A percentile compares a stretch with the other conserved stretches of the same genome.
Evolutionary conservation across 2,113 vertebrate genomes (phyloP).

Genomic region (Catharus fuscescens): DNA sequence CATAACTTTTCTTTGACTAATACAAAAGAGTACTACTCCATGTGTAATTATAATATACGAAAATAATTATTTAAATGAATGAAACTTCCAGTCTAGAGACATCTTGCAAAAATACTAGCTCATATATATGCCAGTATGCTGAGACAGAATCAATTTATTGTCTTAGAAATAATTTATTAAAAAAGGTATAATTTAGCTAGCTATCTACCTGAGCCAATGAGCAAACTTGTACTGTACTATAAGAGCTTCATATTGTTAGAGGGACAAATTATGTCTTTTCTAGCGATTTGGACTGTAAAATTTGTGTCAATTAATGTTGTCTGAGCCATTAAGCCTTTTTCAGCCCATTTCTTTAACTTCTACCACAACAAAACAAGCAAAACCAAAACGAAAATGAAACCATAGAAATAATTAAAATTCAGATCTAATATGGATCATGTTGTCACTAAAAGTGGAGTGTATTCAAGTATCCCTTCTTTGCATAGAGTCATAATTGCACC

Average conservation of each 20-base stretch:
- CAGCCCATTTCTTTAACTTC: background rate
- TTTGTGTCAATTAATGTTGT: background rate
- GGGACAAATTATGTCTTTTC: fast-evolving
- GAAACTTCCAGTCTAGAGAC: background rate
- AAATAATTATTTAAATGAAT: background rate
- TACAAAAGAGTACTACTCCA: background rate
- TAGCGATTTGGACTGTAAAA: background rate
- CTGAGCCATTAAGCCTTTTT: background rate
- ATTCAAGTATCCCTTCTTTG: background rate
- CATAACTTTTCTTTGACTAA: background rate
- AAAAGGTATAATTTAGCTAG: background rate
- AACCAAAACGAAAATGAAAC: background rate
- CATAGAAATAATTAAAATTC: background rate
- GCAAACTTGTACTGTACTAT: background rate
- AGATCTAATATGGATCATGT: background rate
- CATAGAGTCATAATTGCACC: background rate
- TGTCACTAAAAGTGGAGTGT: background rate
- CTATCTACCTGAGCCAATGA: background rate
- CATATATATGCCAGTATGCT: background rate
- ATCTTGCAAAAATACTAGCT: background rate
- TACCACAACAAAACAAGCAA: background rate
- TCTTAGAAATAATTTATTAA: background rate
- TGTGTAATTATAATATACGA: background rate
- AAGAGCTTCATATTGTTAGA: background rate
- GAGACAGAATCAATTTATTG: background rate